Evolutionary conservation across 2,888 invertebrate genomes (phyloP), one percentile per base, ranked within the genome.

Genomic region (Theristus sp.): DNA sequence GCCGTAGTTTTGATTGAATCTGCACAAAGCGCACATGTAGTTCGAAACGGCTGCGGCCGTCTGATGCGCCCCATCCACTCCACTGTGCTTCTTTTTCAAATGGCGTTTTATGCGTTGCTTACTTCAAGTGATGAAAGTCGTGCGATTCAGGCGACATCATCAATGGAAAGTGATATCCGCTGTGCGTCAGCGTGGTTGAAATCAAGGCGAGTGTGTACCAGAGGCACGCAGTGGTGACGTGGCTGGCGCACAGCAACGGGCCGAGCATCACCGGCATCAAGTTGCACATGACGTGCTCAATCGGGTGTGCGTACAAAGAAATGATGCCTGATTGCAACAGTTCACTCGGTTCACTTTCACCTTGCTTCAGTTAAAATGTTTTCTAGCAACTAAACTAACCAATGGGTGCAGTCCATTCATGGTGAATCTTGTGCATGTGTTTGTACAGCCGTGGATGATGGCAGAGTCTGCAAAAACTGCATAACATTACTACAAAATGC

Each of bases 331-430:
- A 28, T 64, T 49, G 13, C n/a, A 22, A 22, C n/a, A 30, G 22
- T 24, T 24, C 26, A 30, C 22, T 31, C 31, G 28, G 58, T 22
- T 26, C 22, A 24, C n/a, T 30, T 24, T 53, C 3, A 53, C 49
- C 26, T 59, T 24, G 52, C 22, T 55, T 56, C 31, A 22, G 29
- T 58, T 17, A 29, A 31, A 2, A 58, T 58, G 59, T 3, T 17
- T 1, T n/a, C 3, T 3, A 17, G n/a, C n/a, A n/a, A n/a, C n/a
- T n/a, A n/a, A n/a, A 64, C 63, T 62, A 55, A 66, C 87, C 85
- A 59, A 88, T 83, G 0, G 88, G 87, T 0, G 87, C 84, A 1
- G 85, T 86, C 87, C 87, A 88, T 74, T 88, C 86, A 68, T 88
- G 88, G 73, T 88, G 88, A 67, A 83, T 81, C 74, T 88, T 88